Percentiles rank a stretch among this genome's conserved stretches.
phyloP scores from a whole-genome alignment of 2,113 vertebrate genomes.

The Cariama cristata region DNA sequence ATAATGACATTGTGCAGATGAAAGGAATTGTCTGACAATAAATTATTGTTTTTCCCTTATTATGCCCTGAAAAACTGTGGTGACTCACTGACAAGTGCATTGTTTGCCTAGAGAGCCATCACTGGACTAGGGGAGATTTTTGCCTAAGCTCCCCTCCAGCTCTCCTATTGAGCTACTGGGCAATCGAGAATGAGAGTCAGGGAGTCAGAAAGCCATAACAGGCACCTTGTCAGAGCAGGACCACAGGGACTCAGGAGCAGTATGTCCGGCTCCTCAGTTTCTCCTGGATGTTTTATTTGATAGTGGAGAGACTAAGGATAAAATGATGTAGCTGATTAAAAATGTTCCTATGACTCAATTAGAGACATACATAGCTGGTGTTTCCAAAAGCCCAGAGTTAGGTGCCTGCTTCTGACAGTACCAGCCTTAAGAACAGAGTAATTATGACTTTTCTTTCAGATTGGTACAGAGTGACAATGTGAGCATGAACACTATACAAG shows the following conservation, averaged over 20 bases:
- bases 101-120: not conserved
- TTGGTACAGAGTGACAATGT: not conserved
- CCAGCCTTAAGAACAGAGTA: not conserved
- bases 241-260: not conserved
- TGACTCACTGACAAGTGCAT: not conserved
- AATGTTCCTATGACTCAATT: not conserved
- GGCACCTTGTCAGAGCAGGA: not conserved
- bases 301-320: not conserved
- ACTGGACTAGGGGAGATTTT: not conserved
- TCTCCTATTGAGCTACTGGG: not conserved
- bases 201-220: not conserved
- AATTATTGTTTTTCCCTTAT: not conserved
- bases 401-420: not conserved
- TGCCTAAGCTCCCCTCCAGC: not conserved
- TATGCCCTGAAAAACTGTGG: not conserved
- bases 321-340: not conserved
- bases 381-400: not conserved
- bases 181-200: not conserved
- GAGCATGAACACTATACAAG: not conserved
- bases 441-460: not conserved
- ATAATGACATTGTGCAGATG: not conserved
- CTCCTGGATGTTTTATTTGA: not conserved
- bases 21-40: not conserved
- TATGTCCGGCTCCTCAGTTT: not conserved
- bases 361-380: not conserved